Base-by-base conservation (phyloP, 2,888 invertebrate species). In the Trissonchulus latispiculum region DNA sequence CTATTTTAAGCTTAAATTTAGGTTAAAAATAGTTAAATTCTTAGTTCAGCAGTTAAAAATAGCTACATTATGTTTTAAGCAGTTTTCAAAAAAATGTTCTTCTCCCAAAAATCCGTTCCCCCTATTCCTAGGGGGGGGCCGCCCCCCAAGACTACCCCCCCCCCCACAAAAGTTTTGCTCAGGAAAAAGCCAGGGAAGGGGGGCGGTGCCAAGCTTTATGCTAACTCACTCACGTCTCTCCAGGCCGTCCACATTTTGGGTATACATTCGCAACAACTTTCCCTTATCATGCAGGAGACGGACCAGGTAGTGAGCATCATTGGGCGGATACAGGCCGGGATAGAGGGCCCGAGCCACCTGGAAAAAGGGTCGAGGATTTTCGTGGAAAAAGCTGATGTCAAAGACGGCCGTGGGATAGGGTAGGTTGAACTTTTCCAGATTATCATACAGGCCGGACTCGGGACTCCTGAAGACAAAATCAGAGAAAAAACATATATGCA, bases 401-500 rank as follows among this genome's bases (percentile, higher is more conserved):
- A 95, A 96, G 79, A 96, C 91, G 0, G 93, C 91, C 81, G 91
- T 90, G 0, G 95, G 94, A 85, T 91, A 89, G 0, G 95, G 93
- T 61, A 96, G 85, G 77, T 94, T 89, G 83, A 93, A 96, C 82
- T 94, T 92, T 79, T 90, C 88, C 69, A 96, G 86, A 83, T 95
- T 95, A 83, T 90, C 88, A 83, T 95, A 96, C 0, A 96, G 86
- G 0, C 95, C 95, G 73, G 91, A 90, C 33, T 90, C 91, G 0
- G 93, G 93, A 32, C 93, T 92, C 32, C 95, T 89, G 83, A 95
- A 95, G 62, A 72, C 61, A n/a, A n/a, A n/a, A n/a, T n/a, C n/a
- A n/a, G n/a, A n/a, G n/a, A n/a, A n/a, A n/a, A n/a, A n/a, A n/a
- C n/a, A n/a, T n/a, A n/a, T n/a, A n/a, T n/a, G n/a, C n/a, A n/a